Percentiles rank a stretch among this genome's conserved stretches.
These are phyloP conservation scores for Biston stratarius DNA, from an alignment of 2,888 invertebrate species.

Conservation along the genomic window DNA sequence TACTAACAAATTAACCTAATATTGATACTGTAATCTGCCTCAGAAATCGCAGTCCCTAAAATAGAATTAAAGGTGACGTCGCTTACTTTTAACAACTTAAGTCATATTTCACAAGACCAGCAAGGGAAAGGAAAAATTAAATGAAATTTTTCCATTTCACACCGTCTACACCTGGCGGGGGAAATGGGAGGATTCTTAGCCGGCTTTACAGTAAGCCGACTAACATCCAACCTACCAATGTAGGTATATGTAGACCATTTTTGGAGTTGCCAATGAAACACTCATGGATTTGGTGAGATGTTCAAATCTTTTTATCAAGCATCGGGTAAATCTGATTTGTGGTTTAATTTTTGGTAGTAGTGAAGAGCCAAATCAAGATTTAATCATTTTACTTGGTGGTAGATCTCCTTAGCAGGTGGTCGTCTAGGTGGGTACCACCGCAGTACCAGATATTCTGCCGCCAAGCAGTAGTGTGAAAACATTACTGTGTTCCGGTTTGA, in stretches of 20 bases:
- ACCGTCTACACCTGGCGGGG: slow-evolving; percentile 60
- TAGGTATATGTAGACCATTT: slow-evolving; percentile 54
- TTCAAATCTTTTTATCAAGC: slow-evolving; percentile 46
- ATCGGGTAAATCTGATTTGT: slow-evolving; percentile 25
- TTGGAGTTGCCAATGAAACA: slow-evolving; percentile 59
- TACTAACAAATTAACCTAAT: neutral
- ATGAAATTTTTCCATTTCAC: slow-evolving; percentile 64
- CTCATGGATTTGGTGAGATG: slow-evolving; percentile 49
- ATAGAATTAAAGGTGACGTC: slow-evolving; percentile 8
- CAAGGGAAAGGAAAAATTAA: slow-evolving; percentile 53
- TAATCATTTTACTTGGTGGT: too few relatives aligned
- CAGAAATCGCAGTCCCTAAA: slow-evolving; percentile 4
- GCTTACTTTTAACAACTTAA: slow-evolving; percentile 40
- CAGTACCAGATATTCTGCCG: too few relatives aligned
- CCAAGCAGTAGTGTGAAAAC: too few relatives aligned
- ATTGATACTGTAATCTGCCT: neutral
- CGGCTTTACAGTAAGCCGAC: slow-evolving; percentile 70
- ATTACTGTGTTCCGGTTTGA: too few relatives aligned
- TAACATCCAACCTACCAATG: slow-evolving; percentile 61
- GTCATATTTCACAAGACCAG: slow-evolving; percentile 37
- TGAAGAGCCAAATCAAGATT: neutral
- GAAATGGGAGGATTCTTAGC: slow-evolving; percentile 58
- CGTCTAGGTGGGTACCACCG: too few relatives aligned
- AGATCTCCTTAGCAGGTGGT: too few relatives aligned
- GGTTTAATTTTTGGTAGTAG: neutral